Evolutionary conservation across 64 coral and sea anemone genomes (phyloP).

Genomic region (Montipora cactus): DNA sequence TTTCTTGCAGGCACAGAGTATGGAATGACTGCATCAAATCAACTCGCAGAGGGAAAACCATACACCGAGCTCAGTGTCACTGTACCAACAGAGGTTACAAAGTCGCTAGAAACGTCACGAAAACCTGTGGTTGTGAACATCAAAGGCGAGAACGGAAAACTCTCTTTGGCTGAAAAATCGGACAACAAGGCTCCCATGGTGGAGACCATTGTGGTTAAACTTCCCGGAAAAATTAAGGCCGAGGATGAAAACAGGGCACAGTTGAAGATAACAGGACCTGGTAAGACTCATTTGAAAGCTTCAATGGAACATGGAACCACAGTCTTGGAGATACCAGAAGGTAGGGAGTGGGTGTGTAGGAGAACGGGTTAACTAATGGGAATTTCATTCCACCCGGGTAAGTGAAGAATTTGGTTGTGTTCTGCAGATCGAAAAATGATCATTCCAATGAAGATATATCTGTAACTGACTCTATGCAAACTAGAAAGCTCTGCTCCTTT

Average conservation of each 20-base stretch:
- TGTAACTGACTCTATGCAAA: too few relatives aligned
- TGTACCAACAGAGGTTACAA: conserved; percentile 82
- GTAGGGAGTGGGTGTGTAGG: conserved; percentile 9
- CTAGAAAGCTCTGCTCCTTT: too few relatives aligned
- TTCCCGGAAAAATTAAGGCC: conserved; percentile 55
- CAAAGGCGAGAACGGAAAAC: conserved; percentile 78
- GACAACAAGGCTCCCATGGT: conserved; percentile 77
- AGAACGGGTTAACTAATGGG: background rate
- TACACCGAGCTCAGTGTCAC: conserved; percentile 77
- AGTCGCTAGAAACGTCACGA: conserved; percentile 74
- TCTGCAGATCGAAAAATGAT: too few relatives aligned
- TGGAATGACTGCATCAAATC: background rate
- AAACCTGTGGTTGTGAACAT: conserved; percentile 92
- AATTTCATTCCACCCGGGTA: background rate
- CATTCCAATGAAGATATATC: too few relatives aligned
- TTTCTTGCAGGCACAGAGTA: background rate
- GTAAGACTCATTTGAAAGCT: conserved; percentile 52
- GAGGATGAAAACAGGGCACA: conserved; percentile 17
- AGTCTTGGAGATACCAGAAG: conserved; percentile 71
- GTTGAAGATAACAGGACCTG: conserved; percentile 13
- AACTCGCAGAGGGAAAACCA: background rate
- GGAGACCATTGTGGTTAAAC: conserved; percentile 72
- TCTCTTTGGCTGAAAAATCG: conserved; percentile 46
- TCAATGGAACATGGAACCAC: background rate
- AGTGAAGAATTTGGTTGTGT: too few relatives aligned